Percentiles rank a stretch among this genome's conserved stretches.
Evolutionary conservation across 30 jellyfish, hydroid and myxozoan genomes (phyloP).

Genomic region (Turritopsis rubra): DNA sequence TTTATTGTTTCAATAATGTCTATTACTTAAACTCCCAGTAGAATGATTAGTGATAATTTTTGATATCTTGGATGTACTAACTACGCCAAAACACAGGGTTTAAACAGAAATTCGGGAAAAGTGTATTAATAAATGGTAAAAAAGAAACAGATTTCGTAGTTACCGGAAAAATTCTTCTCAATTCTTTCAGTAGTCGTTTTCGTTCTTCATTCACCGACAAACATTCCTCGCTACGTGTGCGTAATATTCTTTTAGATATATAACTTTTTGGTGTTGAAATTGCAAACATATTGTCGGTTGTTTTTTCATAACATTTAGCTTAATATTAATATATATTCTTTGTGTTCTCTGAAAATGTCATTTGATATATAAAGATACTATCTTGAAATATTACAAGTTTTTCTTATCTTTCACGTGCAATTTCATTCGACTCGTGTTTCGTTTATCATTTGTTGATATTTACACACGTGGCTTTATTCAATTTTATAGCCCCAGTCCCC

Average conservation of each 20-base stretch:
- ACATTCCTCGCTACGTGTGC: neutral
- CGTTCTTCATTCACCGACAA: neutral
- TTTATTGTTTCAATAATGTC: no score
- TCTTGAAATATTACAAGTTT: neutral
- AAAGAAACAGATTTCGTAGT: neutral
- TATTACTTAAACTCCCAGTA: no score
- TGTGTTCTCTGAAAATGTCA: neutral
- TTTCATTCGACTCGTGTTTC: neutral
- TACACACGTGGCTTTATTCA: neutral
- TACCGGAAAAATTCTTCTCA: neutral
- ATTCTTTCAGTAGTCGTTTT: neutral
- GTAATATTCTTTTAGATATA: neutral
- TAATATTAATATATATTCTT: no score
- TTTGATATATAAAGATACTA: neutral
- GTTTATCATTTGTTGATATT: neutral
- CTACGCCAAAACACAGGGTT: no score
- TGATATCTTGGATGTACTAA: no score
- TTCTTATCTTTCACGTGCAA: neutral
- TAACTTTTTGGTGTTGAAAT: neutral
- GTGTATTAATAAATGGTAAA: no score
- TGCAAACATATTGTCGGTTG: neutral
- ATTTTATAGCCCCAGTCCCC: neutral
- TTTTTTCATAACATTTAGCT: no score
- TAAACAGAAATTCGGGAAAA: no score
- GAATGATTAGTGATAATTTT: no score